phyloP scores from a whole-genome alignment of 2,888 invertebrate genomes.

The Folsomia manolachei region DNA sequence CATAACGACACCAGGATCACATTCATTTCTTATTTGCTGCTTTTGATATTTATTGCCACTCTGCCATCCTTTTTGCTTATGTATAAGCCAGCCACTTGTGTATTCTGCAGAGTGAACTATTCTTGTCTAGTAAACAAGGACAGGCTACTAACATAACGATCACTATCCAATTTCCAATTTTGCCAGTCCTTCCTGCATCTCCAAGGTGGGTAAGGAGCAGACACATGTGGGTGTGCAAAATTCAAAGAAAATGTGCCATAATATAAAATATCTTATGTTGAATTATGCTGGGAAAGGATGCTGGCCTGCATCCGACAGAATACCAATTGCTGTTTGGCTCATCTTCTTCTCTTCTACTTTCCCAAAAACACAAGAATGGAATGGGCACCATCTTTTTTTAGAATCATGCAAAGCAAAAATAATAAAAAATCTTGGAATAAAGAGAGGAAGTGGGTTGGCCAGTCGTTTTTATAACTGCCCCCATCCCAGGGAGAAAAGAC shows the following conservation, averaged over 20 bases:
- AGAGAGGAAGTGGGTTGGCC: too few relatives aligned
- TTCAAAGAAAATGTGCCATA: background rate
- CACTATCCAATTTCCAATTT: background rate
- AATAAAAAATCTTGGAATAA: too few relatives aligned
- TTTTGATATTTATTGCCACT: constrained; percentile 10
- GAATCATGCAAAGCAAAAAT: background rate
- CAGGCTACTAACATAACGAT: background rate
- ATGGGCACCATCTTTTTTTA: background rate
- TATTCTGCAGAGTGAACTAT: background rate
- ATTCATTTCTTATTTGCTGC: constrained; percentile 3
- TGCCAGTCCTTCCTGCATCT: background rate
- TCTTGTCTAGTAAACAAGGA: background rate
- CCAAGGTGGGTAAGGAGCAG: background rate
- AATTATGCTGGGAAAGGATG: background rate
- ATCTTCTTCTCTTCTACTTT: too few relatives aligned
- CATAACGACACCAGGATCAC: background rate
- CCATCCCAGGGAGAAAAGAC: constrained; percentile 11
- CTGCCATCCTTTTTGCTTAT: constrained; percentile 4
- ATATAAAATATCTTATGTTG: too few relatives aligned
- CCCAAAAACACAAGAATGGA: too few relatives aligned
- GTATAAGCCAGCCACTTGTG: constrained; percentile 6
- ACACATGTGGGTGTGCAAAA: background rate
- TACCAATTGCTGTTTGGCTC: background rate
- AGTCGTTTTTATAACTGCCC: too few relatives aligned
- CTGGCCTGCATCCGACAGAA: background rate